A percentile compares a stretch with the other conserved stretches of the same genome.
Conservation (phyloP, 37 sponge, comb jelly and placozoan genomes). For the Corticium candelabrum region DNA sequence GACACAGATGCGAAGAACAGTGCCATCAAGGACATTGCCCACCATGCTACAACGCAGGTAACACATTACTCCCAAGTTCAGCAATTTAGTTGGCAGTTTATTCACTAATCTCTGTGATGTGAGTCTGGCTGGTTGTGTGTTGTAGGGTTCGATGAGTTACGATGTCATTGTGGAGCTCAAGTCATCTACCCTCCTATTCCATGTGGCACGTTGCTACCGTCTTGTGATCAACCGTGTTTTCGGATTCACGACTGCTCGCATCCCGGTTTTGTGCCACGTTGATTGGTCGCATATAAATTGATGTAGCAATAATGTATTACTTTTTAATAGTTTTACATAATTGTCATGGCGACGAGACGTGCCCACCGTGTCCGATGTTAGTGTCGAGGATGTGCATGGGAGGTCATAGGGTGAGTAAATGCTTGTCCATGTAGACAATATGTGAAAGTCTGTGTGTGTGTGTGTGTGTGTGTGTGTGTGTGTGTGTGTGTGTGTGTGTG, state of each 20-base stretch:
- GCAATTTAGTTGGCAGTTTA: no score
- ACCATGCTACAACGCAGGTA: constrained; percentile 63
- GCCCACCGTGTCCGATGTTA: constrained; percentile 77
- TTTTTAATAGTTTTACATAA: no score
- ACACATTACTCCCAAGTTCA: background rate
- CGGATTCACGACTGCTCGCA: constrained; percentile 15
- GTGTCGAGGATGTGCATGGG: constrained; percentile 77
- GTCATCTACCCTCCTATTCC: constrained; percentile 79
- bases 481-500: no score
- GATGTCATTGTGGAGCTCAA: constrained; percentile 79
- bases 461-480: no score
- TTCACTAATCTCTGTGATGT: no score
- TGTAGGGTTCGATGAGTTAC: constrained; percentile 72
- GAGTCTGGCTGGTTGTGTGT: background rate
- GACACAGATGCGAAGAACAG: constrained; percentile 54
- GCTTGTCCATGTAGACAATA: no score
- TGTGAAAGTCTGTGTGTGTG: no score
- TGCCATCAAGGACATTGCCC: constrained; percentile 76
- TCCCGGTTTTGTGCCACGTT: constrained; percentile 32
- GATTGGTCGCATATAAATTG: no score
- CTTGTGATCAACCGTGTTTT: background rate
- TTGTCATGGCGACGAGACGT: constrained; percentile 71
- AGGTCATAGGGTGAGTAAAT: constrained; percentile 61
- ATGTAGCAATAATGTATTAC: no score
- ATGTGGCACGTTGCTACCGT: constrained; percentile 55